phyloP scores from a whole-genome alignment of 2,797 vertebrate genomes.

The Pseudotriccus pelzelni region DNA sequence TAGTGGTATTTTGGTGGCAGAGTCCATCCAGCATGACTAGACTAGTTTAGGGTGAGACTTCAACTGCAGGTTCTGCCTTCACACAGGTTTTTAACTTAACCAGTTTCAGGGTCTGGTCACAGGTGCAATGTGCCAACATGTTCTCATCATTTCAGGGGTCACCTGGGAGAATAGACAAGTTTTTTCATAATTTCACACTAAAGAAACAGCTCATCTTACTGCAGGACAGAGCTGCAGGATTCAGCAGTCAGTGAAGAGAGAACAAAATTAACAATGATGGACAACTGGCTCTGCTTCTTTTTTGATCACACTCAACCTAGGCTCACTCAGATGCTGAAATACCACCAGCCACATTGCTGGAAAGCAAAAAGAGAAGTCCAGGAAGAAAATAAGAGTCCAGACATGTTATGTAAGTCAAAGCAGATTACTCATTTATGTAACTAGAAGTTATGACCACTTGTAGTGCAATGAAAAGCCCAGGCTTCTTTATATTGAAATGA shows the following conservation, averaged over 20 bases:
- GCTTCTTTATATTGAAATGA: not conserved
- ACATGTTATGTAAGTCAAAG: not conserved
- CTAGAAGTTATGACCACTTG: not conserved
- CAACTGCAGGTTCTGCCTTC: not conserved
- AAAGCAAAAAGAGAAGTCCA: not conserved
- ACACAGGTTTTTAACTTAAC: not conserved
- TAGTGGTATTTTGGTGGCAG: not conserved
- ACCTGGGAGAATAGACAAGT: not conserved
- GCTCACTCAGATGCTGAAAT: not conserved
- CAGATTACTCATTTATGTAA: conserved; percentile 25
- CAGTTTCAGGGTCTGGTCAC: not conserved
- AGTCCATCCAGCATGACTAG: not conserved
- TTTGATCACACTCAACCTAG: not conserved
- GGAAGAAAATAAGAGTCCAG: not conserved
- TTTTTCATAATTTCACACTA: not conserved
- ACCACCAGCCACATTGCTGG: not conserved
- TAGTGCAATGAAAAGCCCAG: not conserved
- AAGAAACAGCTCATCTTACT: not conserved
- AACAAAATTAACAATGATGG: not conserved
- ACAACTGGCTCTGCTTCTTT: not conserved
- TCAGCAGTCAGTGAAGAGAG: not conserved
- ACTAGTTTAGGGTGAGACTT: not conserved
- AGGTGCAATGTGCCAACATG: not conserved
- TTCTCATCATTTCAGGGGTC: not conserved
- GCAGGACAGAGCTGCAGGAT: not conserved